Base-by-base conservation (phyloP, 92 coral and sea anemone genomes). In the Zoanthus solanderi region DNA sequence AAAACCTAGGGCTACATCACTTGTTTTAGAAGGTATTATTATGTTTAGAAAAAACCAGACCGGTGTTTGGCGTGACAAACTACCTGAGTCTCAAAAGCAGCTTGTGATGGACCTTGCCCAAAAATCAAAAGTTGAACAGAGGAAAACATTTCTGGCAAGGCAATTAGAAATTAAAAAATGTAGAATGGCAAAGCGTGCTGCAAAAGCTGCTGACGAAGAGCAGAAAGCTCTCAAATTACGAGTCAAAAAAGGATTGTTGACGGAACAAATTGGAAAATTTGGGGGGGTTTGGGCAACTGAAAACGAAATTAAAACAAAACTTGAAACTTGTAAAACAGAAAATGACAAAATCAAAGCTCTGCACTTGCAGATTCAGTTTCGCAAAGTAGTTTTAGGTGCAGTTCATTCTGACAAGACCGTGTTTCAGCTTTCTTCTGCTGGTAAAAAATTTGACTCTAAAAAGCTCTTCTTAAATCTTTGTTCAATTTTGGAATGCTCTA, bases 401-500 rank as follows among this genome's bases (percentile, higher is more conserved):
- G 85, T 79, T 79, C 47, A 57, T 32, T 79, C 85, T 50, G 85
- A 79, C 78, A 79, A 58, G 84, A 56, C 78, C 12, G 77, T 79
- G 5, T 79, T 79, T 15, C 86, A 81, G 50, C 86, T 76, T 53
- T 81, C 86, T 23, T 81, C 77, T 9, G 52, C 68, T 29, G 86
- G 78, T 3, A 61, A 53, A 44, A 58, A 61, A 57, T 81, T 60
- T 46, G 84, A 74, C 30, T 74, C 78, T 44, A 15, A 15, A 44
- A 44, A 50, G 57, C 81, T 76, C 32, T 57, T 76, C 15, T 50
- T 4, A 45, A 76, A 76, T 45, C 81, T 76, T 76, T 37, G 81
- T 45, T 76, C 34, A 23, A 9, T 76, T 50, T 76, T 76, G 81
- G 32, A 23, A 76, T 23, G 44, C 34, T 57, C 61, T 18, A 9